Conservation (phyloP, 2,888 invertebrate species). For the Drosophila melanosoma region DNA sequence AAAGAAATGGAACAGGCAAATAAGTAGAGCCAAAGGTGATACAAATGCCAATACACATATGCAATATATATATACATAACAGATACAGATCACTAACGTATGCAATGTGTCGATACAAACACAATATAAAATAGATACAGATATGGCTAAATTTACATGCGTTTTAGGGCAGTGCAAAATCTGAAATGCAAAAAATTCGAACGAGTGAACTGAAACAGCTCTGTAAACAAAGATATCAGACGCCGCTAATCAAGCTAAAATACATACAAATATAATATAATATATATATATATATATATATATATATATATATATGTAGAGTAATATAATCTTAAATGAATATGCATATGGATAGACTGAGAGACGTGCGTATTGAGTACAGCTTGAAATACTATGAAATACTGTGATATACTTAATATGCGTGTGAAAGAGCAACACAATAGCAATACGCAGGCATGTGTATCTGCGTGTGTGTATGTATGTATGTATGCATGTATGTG, state of each 20-base stretch:
- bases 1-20: constrained; percentile 52
- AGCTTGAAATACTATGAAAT: constrained; percentile 9
- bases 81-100: constrained; percentile 21
- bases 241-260: constrained; percentile 30
- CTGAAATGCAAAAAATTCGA: constrained; percentile 15
- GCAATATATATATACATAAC: neutral
- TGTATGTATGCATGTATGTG: neutral
- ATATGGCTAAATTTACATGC: constrained; percentile 29
- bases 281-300: constrained; percentile 7
- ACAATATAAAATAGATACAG: constrained; percentile 16
- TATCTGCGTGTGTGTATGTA: neutral
- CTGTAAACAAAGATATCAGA: constrained; percentile 44
- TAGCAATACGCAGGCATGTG: constrained; percentile 4
- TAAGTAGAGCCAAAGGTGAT: constrained; percentile 9
- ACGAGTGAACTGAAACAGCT: constrained; percentile 38
- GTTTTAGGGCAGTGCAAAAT: constrained; percentile 33
- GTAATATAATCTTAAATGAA: constrained; percentile 2
- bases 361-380: constrained; percentile 13
- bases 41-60: constrained; percentile 18
- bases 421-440: constrained; percentile 51
- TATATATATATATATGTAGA: neutral
- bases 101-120: constrained; percentile 5
- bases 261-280: constrained; percentile 10
- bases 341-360: constrained; percentile 18
- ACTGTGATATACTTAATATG: constrained; percentile 36